phyloP scores from a whole-genome alignment of 2,888 invertebrate species.

The Odontocerum albicorne region DNA sequence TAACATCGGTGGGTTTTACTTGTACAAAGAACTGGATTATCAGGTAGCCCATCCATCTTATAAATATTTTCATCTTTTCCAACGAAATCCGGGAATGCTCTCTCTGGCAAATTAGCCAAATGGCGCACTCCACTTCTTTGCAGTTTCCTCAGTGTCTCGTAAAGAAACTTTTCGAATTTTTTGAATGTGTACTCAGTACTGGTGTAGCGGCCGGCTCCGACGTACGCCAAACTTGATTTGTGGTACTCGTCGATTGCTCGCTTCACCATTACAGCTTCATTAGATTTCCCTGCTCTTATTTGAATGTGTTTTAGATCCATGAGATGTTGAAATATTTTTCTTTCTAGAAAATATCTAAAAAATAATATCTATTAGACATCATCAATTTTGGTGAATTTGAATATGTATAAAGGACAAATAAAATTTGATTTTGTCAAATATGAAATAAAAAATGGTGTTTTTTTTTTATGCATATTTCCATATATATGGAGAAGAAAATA shows the following conservation, averaged over 20 bases:
- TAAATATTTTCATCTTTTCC: conserved; percentile 54
- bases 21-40: conserved; percentile 81
- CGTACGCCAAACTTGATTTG: conserved; percentile 70
- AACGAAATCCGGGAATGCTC: conserved; percentile 54
- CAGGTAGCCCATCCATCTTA: conserved; percentile 64
- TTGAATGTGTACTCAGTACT: conserved; percentile 70
- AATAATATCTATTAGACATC: no score
- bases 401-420: no score
- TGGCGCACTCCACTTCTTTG: conserved; percentile 70
- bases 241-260: conserved; percentile 84
- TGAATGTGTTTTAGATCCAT: conserved; percentile 90
- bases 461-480: no score
- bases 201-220: conserved; percentile 64
- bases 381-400: no score
- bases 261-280: conserved; percentile 86
- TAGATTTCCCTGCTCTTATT: conserved; percentile 85
- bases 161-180: conserved; percentile 85
- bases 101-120: conserved; percentile 63
- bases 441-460: no score
- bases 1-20: conserved; percentile 87
- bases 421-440: no score
- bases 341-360: conserved; percentile 82
- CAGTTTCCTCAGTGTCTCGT: conserved; percentile 78
- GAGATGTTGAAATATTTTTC: conserved; percentile 90
- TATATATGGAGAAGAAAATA: no score